phyloP scores from a whole-genome alignment of 2,113 vertebrate species.

The Conger conger region DNA sequence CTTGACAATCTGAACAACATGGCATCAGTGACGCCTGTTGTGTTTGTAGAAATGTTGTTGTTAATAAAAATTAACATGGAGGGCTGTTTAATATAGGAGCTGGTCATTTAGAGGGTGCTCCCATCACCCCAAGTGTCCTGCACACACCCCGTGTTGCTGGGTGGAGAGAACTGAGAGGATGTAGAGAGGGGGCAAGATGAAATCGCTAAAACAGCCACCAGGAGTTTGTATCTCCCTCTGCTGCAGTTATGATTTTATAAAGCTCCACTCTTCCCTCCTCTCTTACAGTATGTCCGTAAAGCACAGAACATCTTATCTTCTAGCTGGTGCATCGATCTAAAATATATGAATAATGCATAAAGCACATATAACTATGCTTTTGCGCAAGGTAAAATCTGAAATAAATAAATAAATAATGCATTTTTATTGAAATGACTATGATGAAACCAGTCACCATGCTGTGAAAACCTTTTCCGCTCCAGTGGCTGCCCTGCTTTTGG shows the following conservation, averaged over 20 bases:
- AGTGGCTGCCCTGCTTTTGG: background rate
- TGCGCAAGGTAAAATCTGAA: background rate
- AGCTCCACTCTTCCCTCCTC: background rate
- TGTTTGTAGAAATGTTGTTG: background rate
- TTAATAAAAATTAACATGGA: background rate
- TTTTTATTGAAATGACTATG: background rate
- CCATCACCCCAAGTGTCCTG: background rate
- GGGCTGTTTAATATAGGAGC: background rate
- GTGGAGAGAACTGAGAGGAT: background rate
- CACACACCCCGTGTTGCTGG: background rate
- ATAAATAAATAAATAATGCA: background rate
- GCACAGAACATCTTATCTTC: no score
- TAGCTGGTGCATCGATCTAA: background rate
- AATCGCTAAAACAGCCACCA: background rate
- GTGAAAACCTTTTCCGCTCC: background rate
- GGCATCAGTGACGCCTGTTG: background rate
- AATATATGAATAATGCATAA: background rate
- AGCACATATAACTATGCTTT: background rate
- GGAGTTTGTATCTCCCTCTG: background rate
- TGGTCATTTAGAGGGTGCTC: background rate
- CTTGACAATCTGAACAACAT: background rate
- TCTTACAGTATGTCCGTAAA: background rate
- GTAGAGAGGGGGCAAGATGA: background rate
- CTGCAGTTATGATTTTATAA: background rate
- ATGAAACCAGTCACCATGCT: background rate